phyloP scores from a whole-genome alignment of 1,140 invertebrate genomes.

The Ctenoplectra terminalis region DNA sequence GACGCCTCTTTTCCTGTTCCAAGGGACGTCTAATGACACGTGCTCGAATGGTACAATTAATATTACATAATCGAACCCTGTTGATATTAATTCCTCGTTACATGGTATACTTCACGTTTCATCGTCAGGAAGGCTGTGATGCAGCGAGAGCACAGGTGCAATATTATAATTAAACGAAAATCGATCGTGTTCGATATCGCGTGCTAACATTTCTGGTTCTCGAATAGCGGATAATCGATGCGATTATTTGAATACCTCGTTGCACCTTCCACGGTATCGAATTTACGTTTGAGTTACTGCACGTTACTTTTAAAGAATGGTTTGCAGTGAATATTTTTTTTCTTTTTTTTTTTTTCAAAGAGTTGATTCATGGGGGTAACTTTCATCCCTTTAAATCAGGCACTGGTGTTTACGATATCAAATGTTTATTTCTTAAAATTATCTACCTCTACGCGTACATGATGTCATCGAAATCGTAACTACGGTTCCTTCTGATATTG shows the following conservation, averaged over 20 bases:
- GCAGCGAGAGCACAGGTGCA: neutral
- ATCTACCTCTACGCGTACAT: neutral
- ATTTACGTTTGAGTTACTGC: neutral
- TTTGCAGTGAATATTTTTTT: neutral
- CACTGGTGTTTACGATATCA: no score
- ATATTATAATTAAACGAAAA: neutral
- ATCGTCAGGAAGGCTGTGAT: neutral
- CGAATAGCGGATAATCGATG: neutral
- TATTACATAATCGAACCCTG: slow-evolving; percentile 1
- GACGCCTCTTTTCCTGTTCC: neutral
- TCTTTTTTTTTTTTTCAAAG: no score
- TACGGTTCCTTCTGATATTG: neutral
- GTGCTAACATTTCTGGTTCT: neutral
- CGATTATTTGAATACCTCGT: neutral
- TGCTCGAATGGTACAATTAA: neutral
- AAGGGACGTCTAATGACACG: neutral
- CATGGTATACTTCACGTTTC: neutral
- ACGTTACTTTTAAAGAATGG: neutral
- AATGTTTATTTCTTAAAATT: neutral
- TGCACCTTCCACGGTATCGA: no score
- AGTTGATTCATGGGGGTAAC: no score
- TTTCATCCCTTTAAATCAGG: no score
- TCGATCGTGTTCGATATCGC: neutral
- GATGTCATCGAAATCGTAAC: neutral
- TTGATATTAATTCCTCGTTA: neutral